Evolutionary conservation across 2,113 vertebrate genomes (phyloP), one percentile per base, ranked within the genome.

Genomic region (Paedocypris sp.): DNA sequence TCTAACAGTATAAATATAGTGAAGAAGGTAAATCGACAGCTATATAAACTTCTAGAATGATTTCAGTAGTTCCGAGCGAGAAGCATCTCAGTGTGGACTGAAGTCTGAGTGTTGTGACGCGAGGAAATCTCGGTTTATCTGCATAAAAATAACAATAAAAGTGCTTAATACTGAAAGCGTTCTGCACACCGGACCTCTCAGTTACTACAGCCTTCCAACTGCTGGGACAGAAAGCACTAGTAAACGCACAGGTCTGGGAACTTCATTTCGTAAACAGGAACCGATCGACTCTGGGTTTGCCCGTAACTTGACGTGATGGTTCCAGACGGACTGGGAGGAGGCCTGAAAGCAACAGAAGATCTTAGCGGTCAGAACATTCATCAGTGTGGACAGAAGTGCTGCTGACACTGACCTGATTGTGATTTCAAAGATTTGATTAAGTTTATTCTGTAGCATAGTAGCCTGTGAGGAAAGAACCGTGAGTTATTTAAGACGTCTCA

Each of bases 391-490:
- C 29, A 31, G 18, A 12, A n/a, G 16, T 15, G 5, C 6, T 8
- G 41, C 10, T 32, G 11, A 13, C 2, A 60, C 84, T 74, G 77
- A 96, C 93, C 94, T 84, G 74, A 98, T 96, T 56, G 93, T 98
- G 73, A 98, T 94, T 79, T 98, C 94, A 46, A 98, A 97, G 79
- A 98, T 98, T 80, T 98, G 94, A 74, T 95, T 96, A 47, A 96
- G 90, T 73, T 96, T 98, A 81, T 85, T 98, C 77, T 98, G 94
- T 66, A 97, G 80, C 61, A 93, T 81, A 0, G 89, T 90, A 1
- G 94, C 93, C 94, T 97, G 62, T 28, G 33, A 32, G 66, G 26
- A 70, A 45, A 72, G 7, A 67, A 60, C 6, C 66, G 59, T n/a
- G n/a, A n/a, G n/a, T n/a, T n/a, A n/a, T n/a, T n/a, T n/a, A n/a